Base-by-base conservation (phyloP, 2,888 invertebrate genomes). In the Epicampocera succincta region DNA sequence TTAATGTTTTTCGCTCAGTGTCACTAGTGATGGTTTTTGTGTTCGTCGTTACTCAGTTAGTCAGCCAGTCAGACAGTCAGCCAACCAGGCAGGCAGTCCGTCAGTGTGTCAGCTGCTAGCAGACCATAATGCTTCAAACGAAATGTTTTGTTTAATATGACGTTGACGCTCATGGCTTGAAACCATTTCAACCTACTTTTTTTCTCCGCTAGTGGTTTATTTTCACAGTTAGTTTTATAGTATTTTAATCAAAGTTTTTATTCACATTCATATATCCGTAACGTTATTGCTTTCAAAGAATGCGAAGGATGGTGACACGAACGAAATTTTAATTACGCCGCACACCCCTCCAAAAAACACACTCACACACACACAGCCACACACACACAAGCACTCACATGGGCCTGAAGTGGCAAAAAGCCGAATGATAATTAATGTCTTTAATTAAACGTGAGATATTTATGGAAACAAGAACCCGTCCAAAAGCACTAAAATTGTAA, bases 131-230 rank as follows among this genome's bases (percentile, higher is more conserved):
- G 48, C 21, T 38, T 42, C 33, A 50, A 44, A 38, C 25, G 72
- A 42, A 65, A 52, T 72, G 60, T 58, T 68, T 63, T 74, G 38
- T 75, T 52, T 56, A 48, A 66, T 72, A 54, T 72, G 72, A 80
- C 68, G 72, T 76, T 66, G 75, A 72, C 71, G 80, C 71, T 80
- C 44, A 54, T 75, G 60, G 50, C 60, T 71, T 66, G 54, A 61
- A 76, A 68, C 75, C 56, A 72, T 72, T 76, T 80, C 72, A 76
- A 72, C 80, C 80, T 44, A 80, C 44, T 76, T 80, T 79, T 42
- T 40, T 44, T 71, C 19, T 33, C 33, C 46, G 66, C 50, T 61
- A 19, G 61, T 72, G 75, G 54, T 68, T 76, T 72, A 60, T 80
- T 76, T 72, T 68, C 33, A 48, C 61, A 63, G 44, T 54, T 60